Evolutionary conservation across 1,140 invertebrate species (phyloP).

Genomic region (Drosophila kohkoa): DNA sequence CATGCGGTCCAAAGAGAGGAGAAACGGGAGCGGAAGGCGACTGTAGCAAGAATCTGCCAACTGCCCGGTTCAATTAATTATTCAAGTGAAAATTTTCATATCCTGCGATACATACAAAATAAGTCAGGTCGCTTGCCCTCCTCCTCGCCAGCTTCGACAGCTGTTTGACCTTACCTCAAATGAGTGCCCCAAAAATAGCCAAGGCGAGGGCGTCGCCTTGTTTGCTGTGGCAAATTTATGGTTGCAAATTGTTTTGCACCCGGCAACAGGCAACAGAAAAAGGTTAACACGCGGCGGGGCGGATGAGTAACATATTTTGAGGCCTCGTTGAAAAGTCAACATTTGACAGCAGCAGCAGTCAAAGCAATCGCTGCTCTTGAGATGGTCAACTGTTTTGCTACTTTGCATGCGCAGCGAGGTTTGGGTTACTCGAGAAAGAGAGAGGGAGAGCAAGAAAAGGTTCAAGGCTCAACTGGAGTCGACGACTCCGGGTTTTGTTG

Average conservation of each 20-base stretch:
- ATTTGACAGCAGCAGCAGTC: conserved; percentile 22
- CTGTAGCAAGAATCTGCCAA: conserved; percentile 19
- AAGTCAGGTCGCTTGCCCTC: conserved; percentile 58
- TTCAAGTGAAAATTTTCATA: conserved; percentile 84
- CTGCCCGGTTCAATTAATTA: conserved; percentile 79
- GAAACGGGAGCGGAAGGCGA: background rate
- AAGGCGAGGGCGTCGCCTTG: conserved; percentile 24
- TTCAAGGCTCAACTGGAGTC: conserved; percentile 29
- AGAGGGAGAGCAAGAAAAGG: conserved; percentile 36
- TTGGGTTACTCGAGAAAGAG: background rate
- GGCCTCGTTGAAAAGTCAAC: conserved; percentile 73
- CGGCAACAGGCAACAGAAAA: conserved; percentile 36
- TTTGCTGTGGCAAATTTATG: conserved; percentile 78
- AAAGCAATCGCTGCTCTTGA: background rate
- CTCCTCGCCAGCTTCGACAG: conserved; percentile 57
- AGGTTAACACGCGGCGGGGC: conserved; percentile 70
- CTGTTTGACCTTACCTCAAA: conserved; percentile 79
- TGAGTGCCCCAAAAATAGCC: conserved; percentile 35
- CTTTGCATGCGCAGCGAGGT: conserved; percentile 69
- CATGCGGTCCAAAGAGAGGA: conserved; percentile 4
- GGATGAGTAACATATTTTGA: conserved; percentile 77
- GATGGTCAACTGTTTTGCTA: conserved; percentile 60
- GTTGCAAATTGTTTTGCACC: conserved; percentile 84
- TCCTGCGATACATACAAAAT: conserved; percentile 73
- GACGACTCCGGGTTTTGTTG: conserved; percentile 46